Conservation (phyloP, 2,113 vertebrate species). For the Aphyosemion australe region DNA sequence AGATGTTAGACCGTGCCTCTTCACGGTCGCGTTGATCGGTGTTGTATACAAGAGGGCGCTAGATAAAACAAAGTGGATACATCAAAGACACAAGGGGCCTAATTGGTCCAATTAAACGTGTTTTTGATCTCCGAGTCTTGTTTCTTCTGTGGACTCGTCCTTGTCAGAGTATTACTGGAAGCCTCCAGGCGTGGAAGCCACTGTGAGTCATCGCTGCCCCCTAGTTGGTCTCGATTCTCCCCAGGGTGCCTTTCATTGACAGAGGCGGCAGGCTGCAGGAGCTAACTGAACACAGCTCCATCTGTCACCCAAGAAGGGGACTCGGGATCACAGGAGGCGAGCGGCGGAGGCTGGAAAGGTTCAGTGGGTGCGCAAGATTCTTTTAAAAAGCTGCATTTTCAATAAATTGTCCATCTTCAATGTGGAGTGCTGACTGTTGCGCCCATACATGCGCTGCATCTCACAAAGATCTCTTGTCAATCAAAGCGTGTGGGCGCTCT, state of each 20-base stretch:
- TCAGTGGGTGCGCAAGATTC: background rate
- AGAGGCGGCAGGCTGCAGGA: conserved; percentile 47
- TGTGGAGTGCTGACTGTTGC: background rate
- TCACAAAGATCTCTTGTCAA: conserved; percentile 56
- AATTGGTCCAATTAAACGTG: conserved; percentile 54
- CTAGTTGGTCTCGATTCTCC: conserved; percentile 54
- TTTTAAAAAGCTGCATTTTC: conserved; percentile 27
- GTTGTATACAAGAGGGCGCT: conserved; percentile 6
- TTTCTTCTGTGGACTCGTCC: conserved; percentile 29
- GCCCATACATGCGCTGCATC: conserved; percentile 17
- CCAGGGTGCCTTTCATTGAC: conserved; percentile 61
- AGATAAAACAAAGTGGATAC: conserved; percentile 36
- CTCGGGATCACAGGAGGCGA: conserved; percentile 28
- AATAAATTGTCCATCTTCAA: conserved; percentile 15
- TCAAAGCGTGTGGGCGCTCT: conserved; percentile 44
- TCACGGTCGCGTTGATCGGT: conserved; percentile 11
- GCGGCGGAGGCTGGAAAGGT: conserved; percentile 11
- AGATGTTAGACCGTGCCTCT: conserved; percentile 31
- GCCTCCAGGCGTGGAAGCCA: conserved; percentile 58
- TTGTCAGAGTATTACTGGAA: conserved; percentile 50
- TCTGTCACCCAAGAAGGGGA: conserved; percentile 45
- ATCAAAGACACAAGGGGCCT: conserved; percentile 40
- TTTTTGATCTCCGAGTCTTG: conserved; percentile 52
- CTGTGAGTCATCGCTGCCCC: conserved; percentile 60
- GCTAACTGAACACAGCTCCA: conserved; percentile 50